Conservation (phyloP, 1,140 invertebrate genomes). For the Trichonephila clavata region DNA sequence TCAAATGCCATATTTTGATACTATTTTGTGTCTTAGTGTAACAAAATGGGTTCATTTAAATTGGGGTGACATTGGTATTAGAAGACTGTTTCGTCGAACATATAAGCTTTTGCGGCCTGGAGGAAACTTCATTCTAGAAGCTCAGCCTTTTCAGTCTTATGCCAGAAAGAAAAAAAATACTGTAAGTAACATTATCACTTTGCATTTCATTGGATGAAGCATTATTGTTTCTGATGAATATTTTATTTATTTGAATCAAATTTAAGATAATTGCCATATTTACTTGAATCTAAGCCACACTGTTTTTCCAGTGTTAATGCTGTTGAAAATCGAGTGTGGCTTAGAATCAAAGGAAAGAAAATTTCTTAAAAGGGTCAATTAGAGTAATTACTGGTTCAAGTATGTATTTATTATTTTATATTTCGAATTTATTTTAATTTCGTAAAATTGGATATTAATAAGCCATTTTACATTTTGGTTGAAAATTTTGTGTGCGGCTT, state of each 20-base stretch:
- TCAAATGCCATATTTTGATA: slow-evolving; percentile 94
- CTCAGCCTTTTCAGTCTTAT: slow-evolving; percentile 96
- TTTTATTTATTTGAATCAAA: background rate
- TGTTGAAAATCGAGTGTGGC: no score
- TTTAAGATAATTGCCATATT: background rate
- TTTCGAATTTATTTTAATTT: no score
- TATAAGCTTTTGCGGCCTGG: slow-evolving; percentile 95
- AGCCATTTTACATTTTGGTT: no score
- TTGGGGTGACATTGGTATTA: slow-evolving; percentile 97
- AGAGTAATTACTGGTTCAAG: no score
- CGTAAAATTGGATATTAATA: no score
- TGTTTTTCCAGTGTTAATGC: no score
- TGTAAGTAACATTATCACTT: slow-evolving; percentile 84
- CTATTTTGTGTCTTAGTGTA: slow-evolving; percentile 95
- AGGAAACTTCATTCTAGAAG: slow-evolving; percentile 94
- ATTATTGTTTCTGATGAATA: background rate
- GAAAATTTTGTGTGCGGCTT: no score
- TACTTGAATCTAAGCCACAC: no score
- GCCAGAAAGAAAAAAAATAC: slow-evolving; percentile 93
- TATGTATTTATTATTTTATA: no score
- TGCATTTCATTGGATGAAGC: background rate
- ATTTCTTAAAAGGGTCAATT: no score
- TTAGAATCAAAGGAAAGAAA: no score
- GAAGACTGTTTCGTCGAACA: slow-evolving; percentile 94
- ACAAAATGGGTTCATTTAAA: slow-evolving; percentile 99